Evolutionary conservation across 2,888 invertebrate species (phyloP).

Genomic region (Tiphia femorata): DNA sequence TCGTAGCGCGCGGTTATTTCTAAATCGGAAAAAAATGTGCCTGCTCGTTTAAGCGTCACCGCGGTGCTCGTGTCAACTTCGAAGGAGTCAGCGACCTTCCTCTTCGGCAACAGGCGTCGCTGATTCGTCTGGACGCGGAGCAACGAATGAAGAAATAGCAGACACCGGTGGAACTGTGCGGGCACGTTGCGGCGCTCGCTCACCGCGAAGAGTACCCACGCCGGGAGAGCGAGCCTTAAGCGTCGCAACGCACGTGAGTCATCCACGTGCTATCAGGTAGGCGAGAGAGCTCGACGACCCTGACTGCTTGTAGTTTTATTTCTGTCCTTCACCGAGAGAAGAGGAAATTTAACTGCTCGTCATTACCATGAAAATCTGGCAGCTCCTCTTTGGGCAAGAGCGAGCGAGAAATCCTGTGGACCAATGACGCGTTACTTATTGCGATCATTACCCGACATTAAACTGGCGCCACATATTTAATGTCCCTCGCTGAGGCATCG

Average conservation of each 20-base stretch:
- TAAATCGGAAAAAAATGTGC: too few species aligned
- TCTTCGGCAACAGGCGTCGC: too few species aligned
- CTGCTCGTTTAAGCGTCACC: too few species aligned
- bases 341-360: conserved; percentile 19
- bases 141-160: too few species aligned
- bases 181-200: background rate
- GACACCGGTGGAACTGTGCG: too few species aligned
- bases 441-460: background rate
- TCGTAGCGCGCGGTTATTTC: too few species aligned
- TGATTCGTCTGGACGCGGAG: too few species aligned
- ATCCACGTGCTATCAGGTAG: conserved; percentile 31
- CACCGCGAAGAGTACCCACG: background rate
- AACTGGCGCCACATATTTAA: too few species aligned
- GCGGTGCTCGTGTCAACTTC: too few species aligned
- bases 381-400: conserved; percentile 1
- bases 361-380: conserved; percentile 19
- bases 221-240: conserved; percentile 7
- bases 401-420: too few species aligned
- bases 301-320: conserved; percentile 32
- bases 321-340: conserved; percentile 30
- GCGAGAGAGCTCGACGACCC: conserved; percentile 37
- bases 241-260: conserved; percentile 25
- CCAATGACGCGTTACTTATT: conserved; percentile 1
- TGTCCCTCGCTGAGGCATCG: too few species aligned
- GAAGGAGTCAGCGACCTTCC: too few species aligned